phyloP scores from a whole-genome alignment of 2,113 vertebrate genomes.

The Pavo muticus region DNA sequence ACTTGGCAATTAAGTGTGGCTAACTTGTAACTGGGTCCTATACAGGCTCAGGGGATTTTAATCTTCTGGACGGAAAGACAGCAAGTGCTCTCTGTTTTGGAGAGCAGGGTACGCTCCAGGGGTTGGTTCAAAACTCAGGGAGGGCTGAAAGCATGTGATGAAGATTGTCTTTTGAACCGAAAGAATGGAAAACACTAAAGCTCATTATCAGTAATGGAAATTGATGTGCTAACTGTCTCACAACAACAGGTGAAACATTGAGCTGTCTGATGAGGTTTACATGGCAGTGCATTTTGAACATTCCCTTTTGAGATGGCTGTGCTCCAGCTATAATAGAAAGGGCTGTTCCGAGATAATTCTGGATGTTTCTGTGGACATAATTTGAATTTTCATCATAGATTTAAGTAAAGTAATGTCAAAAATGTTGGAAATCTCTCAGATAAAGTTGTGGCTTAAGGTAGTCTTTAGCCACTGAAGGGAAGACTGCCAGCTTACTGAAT shows the following conservation, averaged over 20 bases:
- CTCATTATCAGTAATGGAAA: background rate
- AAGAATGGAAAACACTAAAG: background rate
- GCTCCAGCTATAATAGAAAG: background rate
- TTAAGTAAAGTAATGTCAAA: slow-evolving; percentile 8
- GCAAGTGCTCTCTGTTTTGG: background rate
- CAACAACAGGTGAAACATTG: background rate
- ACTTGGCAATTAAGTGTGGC: background rate
- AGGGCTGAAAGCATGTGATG: rapidly evolving
- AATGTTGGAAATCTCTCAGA: background rate
- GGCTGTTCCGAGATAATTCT: background rate
- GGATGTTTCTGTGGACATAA: background rate
- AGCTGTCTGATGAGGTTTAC: background rate
- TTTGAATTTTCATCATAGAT: background rate
- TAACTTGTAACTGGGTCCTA: too few relatives aligned
- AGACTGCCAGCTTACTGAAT: background rate
- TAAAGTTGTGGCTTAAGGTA: slow-evolving; percentile 22
- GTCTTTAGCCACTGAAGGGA: background rate
- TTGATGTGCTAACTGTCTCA: background rate
- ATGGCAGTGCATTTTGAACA: background rate
- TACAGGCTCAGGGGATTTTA: background rate
- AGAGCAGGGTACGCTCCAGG: background rate
- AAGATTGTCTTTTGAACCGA: background rate
- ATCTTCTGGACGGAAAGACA: background rate
- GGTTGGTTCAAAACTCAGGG: background rate
- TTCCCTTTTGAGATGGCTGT: background rate